Evolutionary conservation across 2,797 vertebrate genomes (phyloP), one percentile per base, ranked within the genome.

Genomic region (Alosa sapidissima): DNA sequence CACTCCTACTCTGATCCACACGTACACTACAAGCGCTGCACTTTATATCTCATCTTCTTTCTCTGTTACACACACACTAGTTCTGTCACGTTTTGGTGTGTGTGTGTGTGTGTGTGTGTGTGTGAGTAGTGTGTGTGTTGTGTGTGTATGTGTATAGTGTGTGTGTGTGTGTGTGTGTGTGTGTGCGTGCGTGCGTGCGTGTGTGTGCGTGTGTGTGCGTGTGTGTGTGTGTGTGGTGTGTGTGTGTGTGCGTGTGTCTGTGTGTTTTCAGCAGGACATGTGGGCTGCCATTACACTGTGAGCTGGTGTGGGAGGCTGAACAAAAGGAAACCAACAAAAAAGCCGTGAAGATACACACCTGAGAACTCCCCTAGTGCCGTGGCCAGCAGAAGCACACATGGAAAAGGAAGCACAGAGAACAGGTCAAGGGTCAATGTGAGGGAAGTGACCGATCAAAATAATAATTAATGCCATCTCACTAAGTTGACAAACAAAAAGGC

Each of bases 341-440:
- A 93, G 81, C 86, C 90, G 90, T 91, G 92, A 91, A 94, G 92
- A 97, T 98, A 99, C 98, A 97, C 97, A 99, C 98, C 98, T 99
- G 98, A 99, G 95, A 99, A 99, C 95, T 99, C 98, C 94, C 98
- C 98, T 99, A 97, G 84, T 94, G 93, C 94, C 91, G 93, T 92
- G 94, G 94, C 96, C 98, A 94, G 96, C 94, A 94, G 96, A 96
- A 95, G 96, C 96, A 96, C 93, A 96, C 93, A 95, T 92, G 92
- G 89, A 91, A 91, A 91, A 91, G 90, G 89, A 95, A 95, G 90
- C 89, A 91, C 82, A 92, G 87, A 93, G 88, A 91, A 93, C 94
- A 93, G 95, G 94, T 97, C 94, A 96, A 91, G 92, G 86, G 89
- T 97, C 95, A 97, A 91, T 91, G 89, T 91, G 72, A 78, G 91